Percentiles rank a stretch among this genome's conserved stretches.
phyloP scores from a whole-genome alignment of 2,797 vertebrate genomes.

The Mycteria americana region DNA sequence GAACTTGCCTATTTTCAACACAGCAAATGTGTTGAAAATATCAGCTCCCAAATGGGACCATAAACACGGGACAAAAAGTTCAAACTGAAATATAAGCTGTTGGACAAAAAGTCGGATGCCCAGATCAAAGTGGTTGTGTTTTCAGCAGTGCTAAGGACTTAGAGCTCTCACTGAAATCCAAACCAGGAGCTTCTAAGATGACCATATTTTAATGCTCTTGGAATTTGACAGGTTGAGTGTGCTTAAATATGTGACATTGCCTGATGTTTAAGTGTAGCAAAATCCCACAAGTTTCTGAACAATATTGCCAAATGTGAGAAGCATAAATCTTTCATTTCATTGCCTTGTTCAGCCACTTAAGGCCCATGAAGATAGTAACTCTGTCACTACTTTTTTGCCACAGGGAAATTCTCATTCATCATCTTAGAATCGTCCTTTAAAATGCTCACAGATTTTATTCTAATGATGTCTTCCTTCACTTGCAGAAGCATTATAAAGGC shows the following conservation, averaged over 20 bases:
- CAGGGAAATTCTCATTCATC: neutral
- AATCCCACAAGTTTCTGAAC: neutral
- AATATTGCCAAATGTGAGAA: neutral
- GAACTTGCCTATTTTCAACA: neutral
- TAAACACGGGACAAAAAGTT: neutral
- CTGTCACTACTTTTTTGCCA: neutral
- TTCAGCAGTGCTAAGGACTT: neutral
- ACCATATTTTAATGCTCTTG: neutral
- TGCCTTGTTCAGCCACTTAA: neutral
- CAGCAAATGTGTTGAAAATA: neutral
- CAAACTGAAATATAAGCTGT: neutral
- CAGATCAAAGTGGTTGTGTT: neutral
- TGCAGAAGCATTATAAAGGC: neutral
- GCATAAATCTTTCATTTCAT: neutral
- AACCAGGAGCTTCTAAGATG: neutral
- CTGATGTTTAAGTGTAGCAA: neutral
- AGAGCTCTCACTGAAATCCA: neutral
- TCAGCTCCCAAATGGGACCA: neutral
- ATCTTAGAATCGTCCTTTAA: neutral
- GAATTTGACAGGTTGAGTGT: neutral
- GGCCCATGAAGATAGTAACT: neutral
- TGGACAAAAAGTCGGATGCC: neutral
- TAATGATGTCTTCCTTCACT: neutral
- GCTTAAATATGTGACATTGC: neutral
- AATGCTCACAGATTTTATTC: neutral